Evolutionary conservation across 2,797 vertebrate genomes (phyloP).

Genomic region (Sphaeramia orbicularis): DNA sequence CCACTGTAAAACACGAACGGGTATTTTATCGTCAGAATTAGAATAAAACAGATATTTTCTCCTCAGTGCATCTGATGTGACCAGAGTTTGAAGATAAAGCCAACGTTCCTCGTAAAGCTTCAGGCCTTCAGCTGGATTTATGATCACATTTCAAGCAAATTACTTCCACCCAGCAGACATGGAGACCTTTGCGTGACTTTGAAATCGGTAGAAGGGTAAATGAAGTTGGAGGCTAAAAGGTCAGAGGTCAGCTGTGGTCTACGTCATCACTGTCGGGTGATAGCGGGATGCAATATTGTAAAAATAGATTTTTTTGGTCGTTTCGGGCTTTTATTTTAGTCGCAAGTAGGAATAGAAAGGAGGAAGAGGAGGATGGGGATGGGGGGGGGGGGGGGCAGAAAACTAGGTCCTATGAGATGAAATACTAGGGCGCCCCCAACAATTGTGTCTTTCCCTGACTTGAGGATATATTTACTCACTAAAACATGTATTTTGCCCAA

Average conservation of each 20-base stretch:
- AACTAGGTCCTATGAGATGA: no score
- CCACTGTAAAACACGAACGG: background rate
- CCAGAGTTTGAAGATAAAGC: conserved; percentile 46
- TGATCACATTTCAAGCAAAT: conserved; percentile 57
- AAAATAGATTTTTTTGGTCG: no score
- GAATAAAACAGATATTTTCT: conserved; percentile 32
- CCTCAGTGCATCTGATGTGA: conserved; percentile 4
- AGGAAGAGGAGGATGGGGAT: no score
- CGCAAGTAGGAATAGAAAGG: no score
- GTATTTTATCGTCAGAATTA: conserved; percentile 9
- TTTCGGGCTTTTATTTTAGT: background rate
- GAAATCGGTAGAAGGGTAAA: conserved; percentile 43
- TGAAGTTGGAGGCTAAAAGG: conserved; percentile 32
- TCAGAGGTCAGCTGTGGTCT: conserved; percentile 37
- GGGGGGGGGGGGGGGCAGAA: no score
- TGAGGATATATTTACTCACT: no score
- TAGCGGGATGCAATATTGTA: no score
- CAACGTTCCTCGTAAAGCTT: conserved; percentile 51
- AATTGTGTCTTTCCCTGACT: no score
- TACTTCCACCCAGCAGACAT: conserved; percentile 42
- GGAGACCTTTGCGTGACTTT: conserved; percentile 55
- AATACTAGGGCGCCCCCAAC: no score
- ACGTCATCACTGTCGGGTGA: conserved; percentile 22
- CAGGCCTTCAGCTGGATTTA: conserved; percentile 52
- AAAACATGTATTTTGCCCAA: no score